These are phyloP conservation scores for Hemichromis elongatus DNA, from an alignment of 2,113 vertebrate species.

Conservation along the genomic window DNA sequence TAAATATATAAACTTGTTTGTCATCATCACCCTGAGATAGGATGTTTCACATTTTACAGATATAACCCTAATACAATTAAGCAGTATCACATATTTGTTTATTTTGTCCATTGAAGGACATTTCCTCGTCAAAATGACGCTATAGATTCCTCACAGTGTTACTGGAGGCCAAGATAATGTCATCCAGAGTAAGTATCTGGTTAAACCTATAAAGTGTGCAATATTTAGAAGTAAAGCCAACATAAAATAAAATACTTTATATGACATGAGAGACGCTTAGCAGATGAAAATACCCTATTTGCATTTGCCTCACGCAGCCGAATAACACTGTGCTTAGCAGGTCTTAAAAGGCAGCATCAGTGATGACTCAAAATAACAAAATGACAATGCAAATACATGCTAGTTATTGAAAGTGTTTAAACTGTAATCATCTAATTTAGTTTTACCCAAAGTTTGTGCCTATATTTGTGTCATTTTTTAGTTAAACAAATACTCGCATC, in stretches of 20 bases:
- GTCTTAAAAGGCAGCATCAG: background rate
- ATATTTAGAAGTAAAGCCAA: background rate
- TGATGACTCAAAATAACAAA: background rate
- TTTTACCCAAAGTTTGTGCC: background rate
- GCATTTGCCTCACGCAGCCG: background rate
- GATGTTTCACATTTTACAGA: background rate
- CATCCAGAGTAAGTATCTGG: background rate
- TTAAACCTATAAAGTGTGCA: background rate
- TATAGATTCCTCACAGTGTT: background rate
- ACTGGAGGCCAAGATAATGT: background rate
- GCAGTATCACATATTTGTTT: background rate
- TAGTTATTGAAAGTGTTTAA: background rate
- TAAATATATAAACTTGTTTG: background rate
- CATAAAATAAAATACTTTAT: background rate
- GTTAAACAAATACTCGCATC: background rate
- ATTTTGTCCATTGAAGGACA: background rate
- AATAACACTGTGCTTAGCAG: background rate
- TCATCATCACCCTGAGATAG: accelerated
- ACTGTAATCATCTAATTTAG: background rate
- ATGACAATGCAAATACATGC: background rate
- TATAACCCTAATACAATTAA: background rate
- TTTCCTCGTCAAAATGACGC: background rate
- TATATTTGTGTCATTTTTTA: background rate
- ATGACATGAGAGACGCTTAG: background rate
- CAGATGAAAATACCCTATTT: background rate